Conservation (phyloP, 2,797 vertebrate species). For the Phrynocephalus forsythii region DNA sequence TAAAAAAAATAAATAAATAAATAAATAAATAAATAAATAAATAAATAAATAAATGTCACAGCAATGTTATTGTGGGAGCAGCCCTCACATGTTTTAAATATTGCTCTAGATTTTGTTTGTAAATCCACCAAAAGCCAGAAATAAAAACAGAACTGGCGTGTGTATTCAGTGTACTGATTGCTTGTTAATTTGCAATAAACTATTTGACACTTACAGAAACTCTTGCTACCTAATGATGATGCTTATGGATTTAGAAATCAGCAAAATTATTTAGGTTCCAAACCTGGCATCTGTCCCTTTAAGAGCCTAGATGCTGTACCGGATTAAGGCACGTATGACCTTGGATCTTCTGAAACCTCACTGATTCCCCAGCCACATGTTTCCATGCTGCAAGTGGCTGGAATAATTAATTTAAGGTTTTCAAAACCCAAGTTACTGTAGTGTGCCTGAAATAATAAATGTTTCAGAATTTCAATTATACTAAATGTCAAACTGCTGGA, state of each 20-base stretch:
- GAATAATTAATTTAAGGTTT: slow-evolving; percentile 74
- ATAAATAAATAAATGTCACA: background rate
- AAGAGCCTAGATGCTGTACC: background rate
- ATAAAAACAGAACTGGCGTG: background rate
- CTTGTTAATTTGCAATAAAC: background rate
- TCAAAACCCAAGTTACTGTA: slow-evolving; percentile 72
- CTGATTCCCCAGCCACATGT: slow-evolving; percentile 42
- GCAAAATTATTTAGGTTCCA: slow-evolving; percentile 4
- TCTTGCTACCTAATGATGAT: background rate
- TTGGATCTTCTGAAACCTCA: background rate
- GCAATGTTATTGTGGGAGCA: no score
- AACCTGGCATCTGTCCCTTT: slow-evolving; percentile 18
- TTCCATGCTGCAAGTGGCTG: slow-evolving; percentile 71
- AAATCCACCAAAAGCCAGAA: background rate
- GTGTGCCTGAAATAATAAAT: slow-evolving; percentile 78
- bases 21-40: no score
- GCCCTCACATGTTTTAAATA: background rate
- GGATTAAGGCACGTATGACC: background rate
- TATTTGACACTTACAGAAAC: background rate
- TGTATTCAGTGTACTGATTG: background rate
- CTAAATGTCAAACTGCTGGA: slow-evolving; percentile 74
- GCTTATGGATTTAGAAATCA: background rate
- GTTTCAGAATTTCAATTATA: slow-evolving; percentile 79
- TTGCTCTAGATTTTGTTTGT: background rate
- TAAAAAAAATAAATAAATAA: no score